Percentiles rank a stretch among this genome's conserved stretches.
Evolutionary conservation across 2,797 vertebrate species (phyloP).

Genomic region (Artibeus jamaicensis): DNA sequence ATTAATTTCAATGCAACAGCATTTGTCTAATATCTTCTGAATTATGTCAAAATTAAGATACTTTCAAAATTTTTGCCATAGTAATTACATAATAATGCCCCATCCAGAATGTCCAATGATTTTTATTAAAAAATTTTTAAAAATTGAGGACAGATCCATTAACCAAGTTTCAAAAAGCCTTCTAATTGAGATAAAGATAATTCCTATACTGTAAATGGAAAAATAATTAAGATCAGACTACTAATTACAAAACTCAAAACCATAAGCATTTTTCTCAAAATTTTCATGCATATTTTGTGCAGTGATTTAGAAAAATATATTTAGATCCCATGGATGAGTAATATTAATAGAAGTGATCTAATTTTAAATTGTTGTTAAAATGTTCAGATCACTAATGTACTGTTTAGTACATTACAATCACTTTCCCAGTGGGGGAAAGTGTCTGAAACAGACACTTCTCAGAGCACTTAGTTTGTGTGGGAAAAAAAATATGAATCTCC

Average conservation of each 20-base stretch:
- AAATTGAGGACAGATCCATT: neutral
- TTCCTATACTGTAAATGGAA: neutral
- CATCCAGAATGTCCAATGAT: neutral
- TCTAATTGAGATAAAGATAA: neutral
- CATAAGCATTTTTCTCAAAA: neutral
- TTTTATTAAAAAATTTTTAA: neutral
- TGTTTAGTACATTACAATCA: neutral
- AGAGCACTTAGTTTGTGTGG: neutral
- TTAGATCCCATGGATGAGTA: neutral
- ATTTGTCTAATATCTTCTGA: neutral
- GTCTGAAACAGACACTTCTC: neutral
- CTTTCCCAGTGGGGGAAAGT: neutral
- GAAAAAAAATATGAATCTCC: neutral
- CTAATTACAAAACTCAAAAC: neutral
- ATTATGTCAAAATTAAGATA: conserved; percentile 1
- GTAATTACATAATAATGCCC: neutral
- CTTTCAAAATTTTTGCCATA: neutral
- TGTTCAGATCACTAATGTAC: neutral
- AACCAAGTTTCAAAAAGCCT: neutral
- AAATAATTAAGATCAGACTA: neutral
- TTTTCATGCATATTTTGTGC: neutral
- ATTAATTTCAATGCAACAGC: neutral
- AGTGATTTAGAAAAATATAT: neutral
- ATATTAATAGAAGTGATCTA: neutral
- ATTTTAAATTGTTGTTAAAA: neutral